Conservation (phyloP, 2,797 vertebrate species). For the Hapalemur alaotrensis region DNA sequence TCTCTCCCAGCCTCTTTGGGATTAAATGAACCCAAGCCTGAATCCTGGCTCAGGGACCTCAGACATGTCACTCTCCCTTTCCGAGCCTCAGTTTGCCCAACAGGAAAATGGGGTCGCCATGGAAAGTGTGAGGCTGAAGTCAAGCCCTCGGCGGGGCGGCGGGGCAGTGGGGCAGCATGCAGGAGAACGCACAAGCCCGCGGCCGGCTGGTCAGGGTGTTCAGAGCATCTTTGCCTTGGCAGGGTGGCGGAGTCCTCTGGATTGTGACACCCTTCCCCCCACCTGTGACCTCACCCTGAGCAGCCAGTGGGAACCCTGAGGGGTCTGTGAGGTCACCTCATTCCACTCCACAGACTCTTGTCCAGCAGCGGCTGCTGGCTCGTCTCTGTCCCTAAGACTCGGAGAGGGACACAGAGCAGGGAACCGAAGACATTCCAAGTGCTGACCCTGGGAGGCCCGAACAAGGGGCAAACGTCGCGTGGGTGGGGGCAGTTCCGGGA, state of each 20-base stretch:
- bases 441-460: neutral
- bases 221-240: neutral
- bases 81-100: neutral
- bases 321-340: conserved; percentile 70
- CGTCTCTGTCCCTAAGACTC: neutral
- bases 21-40: neutral
- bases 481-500: neutral
- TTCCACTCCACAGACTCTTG: neutral
- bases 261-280: neutral
- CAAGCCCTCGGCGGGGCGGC: accelerated
- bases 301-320: conserved; percentile 20
- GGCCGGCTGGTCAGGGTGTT: accelerated
- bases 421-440: neutral
- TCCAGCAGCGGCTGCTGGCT: neutral
- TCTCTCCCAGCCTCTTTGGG: neutral
- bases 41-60: neutral
- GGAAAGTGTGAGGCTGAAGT: no score
- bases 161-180: no score
- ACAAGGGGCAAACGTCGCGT: neutral
- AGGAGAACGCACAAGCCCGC: accelerated
- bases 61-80: accelerated
- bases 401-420: accelerated
- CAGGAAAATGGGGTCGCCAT: accelerated
- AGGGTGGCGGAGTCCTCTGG: neutral
- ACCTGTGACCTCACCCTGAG: conserved; percentile 28